phyloP scores from a whole-genome alignment of 2,113 vertebrate genomes.

The Peromyscus californicus region DNA sequence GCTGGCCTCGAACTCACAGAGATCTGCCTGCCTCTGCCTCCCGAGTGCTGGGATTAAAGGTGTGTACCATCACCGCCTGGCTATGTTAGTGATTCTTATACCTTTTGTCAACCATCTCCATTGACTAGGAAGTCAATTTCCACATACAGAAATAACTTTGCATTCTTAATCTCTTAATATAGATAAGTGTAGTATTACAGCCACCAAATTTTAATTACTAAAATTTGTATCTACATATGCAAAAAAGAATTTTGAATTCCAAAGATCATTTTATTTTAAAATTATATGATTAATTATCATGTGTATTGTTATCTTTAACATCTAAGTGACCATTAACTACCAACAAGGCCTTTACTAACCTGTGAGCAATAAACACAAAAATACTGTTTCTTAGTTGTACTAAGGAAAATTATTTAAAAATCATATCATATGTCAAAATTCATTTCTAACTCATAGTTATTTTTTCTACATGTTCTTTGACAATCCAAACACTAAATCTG shows the following conservation, averaged over 20 bases:
- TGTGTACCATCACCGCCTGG: too few relatives aligned
- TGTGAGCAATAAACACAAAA: conserved; percentile 60
- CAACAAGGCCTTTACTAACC: conserved; percentile 6
- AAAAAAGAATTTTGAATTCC: conserved; percentile 46
- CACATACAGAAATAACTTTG: neutral
- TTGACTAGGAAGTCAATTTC: conserved; percentile 48
- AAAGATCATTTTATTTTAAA: conserved; percentile 44
- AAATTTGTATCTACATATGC: conserved; percentile 1
- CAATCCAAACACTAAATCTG: neutral
- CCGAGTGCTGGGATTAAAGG: too few relatives aligned
- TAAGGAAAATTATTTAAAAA: conserved; percentile 31
- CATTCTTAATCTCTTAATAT: conserved; percentile 28
- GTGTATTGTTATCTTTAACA: conserved; percentile 54
- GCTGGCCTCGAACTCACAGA: too few relatives aligned
- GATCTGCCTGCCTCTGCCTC: too few relatives aligned
- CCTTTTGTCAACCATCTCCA: neutral
- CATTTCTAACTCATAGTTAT: conserved; percentile 35
- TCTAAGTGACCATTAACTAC: neutral
- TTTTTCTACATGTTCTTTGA: conserved; percentile 37
- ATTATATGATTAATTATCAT: conserved; percentile 6
- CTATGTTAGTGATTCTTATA: neutral
- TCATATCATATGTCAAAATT: conserved; percentile 33
- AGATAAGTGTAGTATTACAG: neutral
- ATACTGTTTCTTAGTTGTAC: neutral
- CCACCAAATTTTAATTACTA: conserved; percentile 49